Base-by-base conservation (phyloP, 2,797 vertebrate genomes). In the Mallotus villosus region DNA sequence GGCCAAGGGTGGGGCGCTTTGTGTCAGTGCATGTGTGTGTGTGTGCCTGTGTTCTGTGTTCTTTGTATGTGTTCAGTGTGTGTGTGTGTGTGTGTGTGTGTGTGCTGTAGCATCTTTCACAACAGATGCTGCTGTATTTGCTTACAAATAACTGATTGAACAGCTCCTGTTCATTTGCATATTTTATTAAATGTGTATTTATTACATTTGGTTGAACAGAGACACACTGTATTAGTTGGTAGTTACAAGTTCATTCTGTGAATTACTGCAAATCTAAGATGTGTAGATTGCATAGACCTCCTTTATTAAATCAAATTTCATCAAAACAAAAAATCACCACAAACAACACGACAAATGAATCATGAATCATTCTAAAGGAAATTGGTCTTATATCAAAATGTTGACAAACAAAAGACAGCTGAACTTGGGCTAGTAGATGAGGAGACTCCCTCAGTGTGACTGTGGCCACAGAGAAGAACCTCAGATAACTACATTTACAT, bases 1-100 rank as follows among this genome's bases (percentile, higher is more conserved):
- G 78, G 81, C 73, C 51, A 78, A 71, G 84, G 87, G 79, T 81
- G 86, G 79, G 68, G 84, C 78, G 67, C 65, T 67, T 5, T 68
- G 46, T 82, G 72, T 55, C 51, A 75, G 16, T 74, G 67, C 58
- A 34, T 57, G 27, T 53, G 67, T 51, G 6, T 51, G 6, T 46
- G 63, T 49, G 6, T 32, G 19, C 37, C 41, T 17, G 37, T 3
- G 67, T n/a, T 12, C 2, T 37, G n/a, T 24, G 64, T 46, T 3
- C 34, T 37, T 37, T 37, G 6, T 37, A 37, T 37, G 9, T 37
- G 34, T 37, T 37, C 34, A 37, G n/a, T 73, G 63, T 72, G 71
- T 72, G 70, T 41, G 67, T 62, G 67, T 8, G 53, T n/a, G 53
- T 37, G 60, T 34, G 57, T 37, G 46, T 59, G 53, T 61, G 62